A percentile compares a stretch with the other conserved stretches of the same genome.
Evolutionary conservation across 2,888 invertebrate species (phyloP).

Genomic region (Xestia sexstrigata): DNA sequence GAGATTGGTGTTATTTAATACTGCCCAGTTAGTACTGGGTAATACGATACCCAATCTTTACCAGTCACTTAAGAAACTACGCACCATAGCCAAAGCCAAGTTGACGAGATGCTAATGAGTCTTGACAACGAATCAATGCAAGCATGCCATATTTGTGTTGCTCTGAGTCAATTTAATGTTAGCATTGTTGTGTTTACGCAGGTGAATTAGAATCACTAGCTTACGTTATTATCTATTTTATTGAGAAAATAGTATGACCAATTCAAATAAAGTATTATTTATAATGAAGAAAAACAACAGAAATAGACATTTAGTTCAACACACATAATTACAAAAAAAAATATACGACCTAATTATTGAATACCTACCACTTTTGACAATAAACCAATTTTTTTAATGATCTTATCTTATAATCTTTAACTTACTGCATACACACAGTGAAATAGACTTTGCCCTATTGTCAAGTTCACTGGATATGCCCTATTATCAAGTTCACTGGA

Average conservation of each 20-base stretch:
- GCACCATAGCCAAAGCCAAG: neutral
- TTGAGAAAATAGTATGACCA: neutral
- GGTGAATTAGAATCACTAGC: neutral
- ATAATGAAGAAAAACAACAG: neutral
- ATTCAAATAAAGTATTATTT: neutral
- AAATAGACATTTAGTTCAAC: neutral
- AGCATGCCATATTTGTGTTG: slow-evolving; percentile 5
- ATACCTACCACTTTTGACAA: neutral
- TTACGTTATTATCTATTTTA: neutral
- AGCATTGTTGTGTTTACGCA: neutral
- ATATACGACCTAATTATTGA: neutral
- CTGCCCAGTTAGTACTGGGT: neutral
- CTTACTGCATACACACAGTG: neutral
- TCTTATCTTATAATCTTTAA: neutral
- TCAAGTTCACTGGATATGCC: no score
- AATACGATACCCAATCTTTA: neutral
- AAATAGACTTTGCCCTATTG: no score
- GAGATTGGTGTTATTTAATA: neutral
- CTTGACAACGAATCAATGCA: slow-evolving; percentile 5
- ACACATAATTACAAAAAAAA: neutral
- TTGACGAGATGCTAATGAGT: neutral
- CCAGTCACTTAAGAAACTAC: neutral
- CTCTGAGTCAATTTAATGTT: neutral
- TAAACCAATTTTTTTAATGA: neutral
- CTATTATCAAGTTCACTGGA: no score